Base-by-base conservation (phyloP, 2,113 vertebrate species). In the Nipponia nippon region DNA sequence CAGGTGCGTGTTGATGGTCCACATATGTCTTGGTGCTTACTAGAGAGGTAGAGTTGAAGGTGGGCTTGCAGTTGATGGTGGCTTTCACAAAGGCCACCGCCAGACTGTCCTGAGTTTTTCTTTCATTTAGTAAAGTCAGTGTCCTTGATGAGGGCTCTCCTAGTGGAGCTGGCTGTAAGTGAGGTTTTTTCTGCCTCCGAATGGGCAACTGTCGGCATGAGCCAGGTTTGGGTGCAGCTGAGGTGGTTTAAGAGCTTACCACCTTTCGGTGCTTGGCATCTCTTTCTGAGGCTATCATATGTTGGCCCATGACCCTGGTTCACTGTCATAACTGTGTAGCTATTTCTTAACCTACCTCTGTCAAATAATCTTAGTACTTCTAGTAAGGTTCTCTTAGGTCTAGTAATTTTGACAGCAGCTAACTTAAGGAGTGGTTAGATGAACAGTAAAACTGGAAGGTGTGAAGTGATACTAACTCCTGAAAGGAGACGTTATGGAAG, bases 261-360 rank as follows among this genome's bases (percentile, higher is more conserved):
- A 4, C 29, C 25, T 44, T 21, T 49, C 18, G 13, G 22, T 22
- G 40, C 25, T 47, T 22, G 17, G 65, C 40, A 10, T 63, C 18
- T 56, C 53, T 40, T 30, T 8, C 15, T 7, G 20, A 38, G 50
- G 14, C 27, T 34, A 3, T 27, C 0, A 12, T 12, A 8, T 42
- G 5, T 36, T 29, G 46, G 44, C 7, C 3, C 0, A 0, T 23
- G 49, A 23, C 13, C 11, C 5, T 0, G 2, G 34, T 30, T 67
- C 9, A 4, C 18, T 38, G 11, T 30, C 11, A 4, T 20, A 75
- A 16, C 29, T 34, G 8, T 32, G 44, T 38, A 47, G 55, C 34
- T 49, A 2, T 59, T 71, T 84, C 19, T 71, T 59, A 55, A n/a
- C 14, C 17, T 71, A 20, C 4, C 3, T 4, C 4, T 27, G 16